Evolutionary conservation across 2,113 vertebrate species (phyloP), one percentile per base, ranked within the genome.

Genomic region (Malurus melanocephalus): DNA sequence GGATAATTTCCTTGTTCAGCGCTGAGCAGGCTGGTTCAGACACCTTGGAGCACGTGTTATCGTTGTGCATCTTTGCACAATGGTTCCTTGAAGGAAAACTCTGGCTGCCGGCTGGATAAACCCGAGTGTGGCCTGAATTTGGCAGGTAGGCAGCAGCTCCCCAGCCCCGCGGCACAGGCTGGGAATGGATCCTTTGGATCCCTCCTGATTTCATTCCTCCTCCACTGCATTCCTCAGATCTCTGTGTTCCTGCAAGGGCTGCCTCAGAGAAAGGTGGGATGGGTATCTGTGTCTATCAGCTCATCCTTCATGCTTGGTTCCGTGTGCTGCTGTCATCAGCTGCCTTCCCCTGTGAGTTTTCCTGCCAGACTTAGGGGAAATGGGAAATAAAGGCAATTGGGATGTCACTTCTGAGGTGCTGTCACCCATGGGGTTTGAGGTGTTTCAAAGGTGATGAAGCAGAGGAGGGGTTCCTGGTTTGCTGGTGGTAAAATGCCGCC

Each of bases 211-310:
- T 57, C 33, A 35, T 74, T 84, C 53, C 33, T 88, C 27, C 33
- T 73, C 45, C 40, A 2, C 26, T 3, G 1, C 0, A 0, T 42
- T 59, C 28, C 55, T n/a, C 2, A 22, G 11, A 33, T 5, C 20
- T 65, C 73, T 11, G 11, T 2, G 8, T 11, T 62, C 45, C 68
- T 68, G 17, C n/a, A 3, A 21, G 72, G 38, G n/a, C 67, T 64
- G 61, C 67, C 38, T 32, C 13, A 0, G 11, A n/a, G 48, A 6
- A n/a, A 68, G 53, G 42, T 79, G 82, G n/a, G 46, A 60, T 4
- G 24, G n/a, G 30, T 10, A 23, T 42, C 49, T 1, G 0, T 0
- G 2, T 30, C 53, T 59, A 6, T 28, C n/a, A 9, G 33, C 40
- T 13, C 52, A 7, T 46, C 43, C 1, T 3, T 33, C 24, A 11